phyloP scores from a whole-genome alignment of 2,888 invertebrate genomes.

The Tenthredo scrophulariae region DNA sequence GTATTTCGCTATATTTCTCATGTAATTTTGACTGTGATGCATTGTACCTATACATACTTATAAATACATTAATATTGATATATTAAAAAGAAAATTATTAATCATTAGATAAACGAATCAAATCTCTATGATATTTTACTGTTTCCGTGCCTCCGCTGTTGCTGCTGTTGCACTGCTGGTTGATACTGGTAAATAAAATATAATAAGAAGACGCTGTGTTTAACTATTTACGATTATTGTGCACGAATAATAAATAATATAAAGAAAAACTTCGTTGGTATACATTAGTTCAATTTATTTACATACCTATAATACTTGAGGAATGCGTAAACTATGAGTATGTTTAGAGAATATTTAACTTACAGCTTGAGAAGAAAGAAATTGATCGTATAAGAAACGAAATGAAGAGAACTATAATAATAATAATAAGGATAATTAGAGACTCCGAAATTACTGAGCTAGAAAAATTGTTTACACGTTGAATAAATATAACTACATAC shows the following conservation, averaged over 20 bases:
- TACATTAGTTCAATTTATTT: conserved; percentile 16
- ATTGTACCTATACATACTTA: conserved; percentile 18
- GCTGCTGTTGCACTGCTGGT: not conserved
- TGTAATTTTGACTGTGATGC: conserved; percentile 42
- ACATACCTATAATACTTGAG: conserved; percentile 31
- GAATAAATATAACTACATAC: conserved; percentile 19
- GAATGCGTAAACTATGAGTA: conserved; percentile 33
- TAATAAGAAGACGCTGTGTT: not conserved
- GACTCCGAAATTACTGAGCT: not conserved
- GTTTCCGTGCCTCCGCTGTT: not conserved
- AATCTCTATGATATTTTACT: not conserved
- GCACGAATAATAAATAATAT: not conserved
- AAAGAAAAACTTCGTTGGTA: not conserved
- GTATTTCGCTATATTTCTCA: not conserved
- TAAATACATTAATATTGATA: not conserved
- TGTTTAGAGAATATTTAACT: not conserved
- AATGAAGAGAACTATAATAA: not conserved
- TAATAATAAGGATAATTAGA: not conserved
- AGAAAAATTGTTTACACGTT: not conserved
- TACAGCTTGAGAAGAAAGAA: not conserved
- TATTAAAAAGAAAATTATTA: not conserved
- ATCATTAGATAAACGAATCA: not conserved
- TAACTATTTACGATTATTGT: no score
- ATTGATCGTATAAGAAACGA: not conserved
- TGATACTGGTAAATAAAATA: not conserved